Base-by-base conservation (phyloP, 2,888 invertebrate genomes). In the Pseudanteris insignis region DNA sequence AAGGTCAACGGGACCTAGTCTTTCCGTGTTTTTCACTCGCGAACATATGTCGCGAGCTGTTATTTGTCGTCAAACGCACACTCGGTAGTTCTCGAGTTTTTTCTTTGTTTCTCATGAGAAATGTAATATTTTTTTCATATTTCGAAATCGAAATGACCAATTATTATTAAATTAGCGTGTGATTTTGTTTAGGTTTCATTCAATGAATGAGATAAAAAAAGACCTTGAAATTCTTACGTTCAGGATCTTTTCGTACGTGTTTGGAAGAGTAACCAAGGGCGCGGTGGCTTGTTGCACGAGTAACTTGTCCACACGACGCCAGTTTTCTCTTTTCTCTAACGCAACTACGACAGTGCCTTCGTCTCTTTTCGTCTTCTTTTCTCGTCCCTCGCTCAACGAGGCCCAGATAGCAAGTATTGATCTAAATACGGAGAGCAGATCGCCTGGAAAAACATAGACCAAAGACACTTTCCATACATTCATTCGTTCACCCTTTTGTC, bases 391-490 rank as follows among this genome's bases (percentile, higher is more conserved):
- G 36, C 46, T 43, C 47, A 44, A 66, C 67, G 67, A 65, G 68
- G 76, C 75, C 76, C 75, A 74, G 76, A 76, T 76, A 72, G 70
- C 71, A 71, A 70, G 75, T 77, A 77, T 77, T 77, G 77, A 77
- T 77, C 77, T 74, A 71, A 76, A 55, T 75, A 74, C 73, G 70
- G 70, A 69, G 71, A 70, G 70, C 71, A 76, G 74, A 77, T 77
- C 76, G 73, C 69, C 72, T 70, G 72, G 72, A 75, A 76, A 77
- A 76, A 72, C 70, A 71, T 73, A 71, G 67, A 68, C 70, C 72
- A 69, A 64, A 68, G 65, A 72, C 70, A 70, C 51, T 60, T 54
- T 62, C 47, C 60, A 46, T 66, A 66, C 64, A 58, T 51, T 65
- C 58, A 58, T 61, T 61, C 64, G 62, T 66, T 65, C 67, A 57